phyloP scores from a whole-genome alignment of 2,888 invertebrate genomes.

The Drosophila macrospina region DNA sequence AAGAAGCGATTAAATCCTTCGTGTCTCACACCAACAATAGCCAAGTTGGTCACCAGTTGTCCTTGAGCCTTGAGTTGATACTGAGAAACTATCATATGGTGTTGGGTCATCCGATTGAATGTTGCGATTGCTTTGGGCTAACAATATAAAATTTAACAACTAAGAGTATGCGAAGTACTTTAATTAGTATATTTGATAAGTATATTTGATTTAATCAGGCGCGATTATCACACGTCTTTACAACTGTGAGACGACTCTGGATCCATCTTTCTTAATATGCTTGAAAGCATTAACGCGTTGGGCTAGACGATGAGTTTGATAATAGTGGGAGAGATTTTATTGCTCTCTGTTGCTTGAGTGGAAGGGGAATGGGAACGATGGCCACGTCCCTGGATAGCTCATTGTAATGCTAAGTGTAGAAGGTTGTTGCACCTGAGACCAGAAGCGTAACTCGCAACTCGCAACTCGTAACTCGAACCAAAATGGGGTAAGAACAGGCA shows the following conservation, averaged over 20 bases:
- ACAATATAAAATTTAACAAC: too few species aligned
- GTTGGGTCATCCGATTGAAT: too few species aligned
- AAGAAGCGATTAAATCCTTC: neutral
- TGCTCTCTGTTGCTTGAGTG: constrained; percentile 5
- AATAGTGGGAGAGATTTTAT: constrained; percentile 18
- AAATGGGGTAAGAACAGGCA: constrained; percentile 12
- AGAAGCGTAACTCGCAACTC: constrained; percentile 18
- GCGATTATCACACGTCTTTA: too few species aligned
- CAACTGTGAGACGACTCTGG: too few species aligned
- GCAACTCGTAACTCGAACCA: constrained; percentile 27
- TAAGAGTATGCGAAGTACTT: too few species aligned
- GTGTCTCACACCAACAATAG: neutral
- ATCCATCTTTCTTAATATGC: neutral
- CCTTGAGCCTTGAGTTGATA: constrained; percentile 1
- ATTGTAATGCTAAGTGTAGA: constrained; percentile 23
- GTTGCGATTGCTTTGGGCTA: too few species aligned
- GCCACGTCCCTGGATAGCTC: constrained; percentile 32
- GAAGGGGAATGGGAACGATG: constrained; percentile 26
- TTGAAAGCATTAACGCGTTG: neutral
- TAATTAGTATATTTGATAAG: too few species aligned
- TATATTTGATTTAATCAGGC: too few species aligned
- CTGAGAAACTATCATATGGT: constrained; percentile 10
- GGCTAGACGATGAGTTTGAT: constrained; percentile 10
- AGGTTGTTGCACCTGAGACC: constrained; percentile 62
- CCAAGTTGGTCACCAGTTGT: neutral